Conservation (phyloP, 2,113 vertebrate species). For the Agapornis roseicollis region DNA sequence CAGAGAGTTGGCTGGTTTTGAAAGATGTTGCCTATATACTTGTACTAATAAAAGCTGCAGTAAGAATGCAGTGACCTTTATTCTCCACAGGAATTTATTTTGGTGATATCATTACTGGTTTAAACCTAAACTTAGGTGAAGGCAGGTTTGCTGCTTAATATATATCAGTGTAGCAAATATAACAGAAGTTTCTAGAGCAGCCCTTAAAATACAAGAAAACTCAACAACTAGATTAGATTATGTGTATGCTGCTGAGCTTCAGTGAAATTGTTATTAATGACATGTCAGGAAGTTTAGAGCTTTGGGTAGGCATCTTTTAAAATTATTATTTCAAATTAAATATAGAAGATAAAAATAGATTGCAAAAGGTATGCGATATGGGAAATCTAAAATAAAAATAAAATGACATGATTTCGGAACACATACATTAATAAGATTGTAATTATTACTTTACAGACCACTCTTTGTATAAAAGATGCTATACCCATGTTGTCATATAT, state of each 20-base stretch:
- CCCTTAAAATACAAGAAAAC: background rate
- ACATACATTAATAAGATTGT: background rate
- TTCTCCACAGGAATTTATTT: background rate
- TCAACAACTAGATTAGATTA: background rate
- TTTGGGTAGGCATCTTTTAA: background rate
- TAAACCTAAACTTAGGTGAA: background rate
- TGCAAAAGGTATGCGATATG: background rate
- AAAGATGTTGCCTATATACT: background rate
- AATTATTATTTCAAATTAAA: background rate
- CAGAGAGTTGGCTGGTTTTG: background rate
- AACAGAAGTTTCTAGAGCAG: background rate
- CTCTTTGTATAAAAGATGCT: background rate
- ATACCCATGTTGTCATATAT: background rate
- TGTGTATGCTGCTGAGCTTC: background rate
- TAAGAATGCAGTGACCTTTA: background rate
- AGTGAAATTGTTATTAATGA: background rate
- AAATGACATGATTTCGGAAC: background rate
- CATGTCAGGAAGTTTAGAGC: background rate
- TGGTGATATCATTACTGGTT: background rate
- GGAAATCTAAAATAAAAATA: background rate
- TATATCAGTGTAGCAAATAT: background rate
- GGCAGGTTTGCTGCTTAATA: background rate
- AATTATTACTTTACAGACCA: background rate
- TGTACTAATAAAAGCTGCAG: background rate
- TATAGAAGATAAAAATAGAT: background rate